Conservation (phyloP, 2,113 vertebrate species). For the Typhlomys cinereus region DNA sequence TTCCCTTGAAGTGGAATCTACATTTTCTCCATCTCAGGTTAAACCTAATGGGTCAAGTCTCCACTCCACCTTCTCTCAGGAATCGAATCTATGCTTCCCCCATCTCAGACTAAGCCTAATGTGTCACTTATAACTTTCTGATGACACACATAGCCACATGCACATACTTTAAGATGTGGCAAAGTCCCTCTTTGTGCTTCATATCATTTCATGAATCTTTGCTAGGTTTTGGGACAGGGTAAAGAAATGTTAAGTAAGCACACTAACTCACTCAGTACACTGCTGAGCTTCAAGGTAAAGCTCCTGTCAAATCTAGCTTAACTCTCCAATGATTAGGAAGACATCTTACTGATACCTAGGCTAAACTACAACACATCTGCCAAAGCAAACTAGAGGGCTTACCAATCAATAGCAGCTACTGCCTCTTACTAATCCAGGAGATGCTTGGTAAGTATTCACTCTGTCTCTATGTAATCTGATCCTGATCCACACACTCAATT, state of each 20-base stretch:
- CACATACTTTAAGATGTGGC: background rate
- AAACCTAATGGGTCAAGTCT: background rate
- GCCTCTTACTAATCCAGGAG: background rate
- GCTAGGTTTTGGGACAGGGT: background rate
- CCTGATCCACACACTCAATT: background rate
- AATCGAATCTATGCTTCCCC: background rate
- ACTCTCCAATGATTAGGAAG: background rate
- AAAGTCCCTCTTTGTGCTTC: background rate
- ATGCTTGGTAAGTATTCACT: background rate
- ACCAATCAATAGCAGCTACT: background rate
- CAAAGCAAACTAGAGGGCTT: background rate
- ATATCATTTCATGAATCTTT: background rate
- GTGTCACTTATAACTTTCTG: background rate
- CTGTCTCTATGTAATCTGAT: background rate
- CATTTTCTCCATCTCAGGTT: too few relatives aligned
- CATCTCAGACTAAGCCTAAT: background rate
- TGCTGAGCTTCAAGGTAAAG: background rate
- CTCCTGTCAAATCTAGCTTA: background rate
- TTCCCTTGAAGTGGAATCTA: too few relatives aligned
- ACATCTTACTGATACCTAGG: background rate
- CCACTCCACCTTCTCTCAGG: constrained; percentile 9
- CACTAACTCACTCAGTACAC: background rate
- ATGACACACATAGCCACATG: background rate
- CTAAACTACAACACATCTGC: background rate
- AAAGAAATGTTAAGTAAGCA: constrained; percentile 24